Base-by-base conservation (phyloP, 2,113 vertebrate species). In the Cephalopholis sonnerati region DNA sequence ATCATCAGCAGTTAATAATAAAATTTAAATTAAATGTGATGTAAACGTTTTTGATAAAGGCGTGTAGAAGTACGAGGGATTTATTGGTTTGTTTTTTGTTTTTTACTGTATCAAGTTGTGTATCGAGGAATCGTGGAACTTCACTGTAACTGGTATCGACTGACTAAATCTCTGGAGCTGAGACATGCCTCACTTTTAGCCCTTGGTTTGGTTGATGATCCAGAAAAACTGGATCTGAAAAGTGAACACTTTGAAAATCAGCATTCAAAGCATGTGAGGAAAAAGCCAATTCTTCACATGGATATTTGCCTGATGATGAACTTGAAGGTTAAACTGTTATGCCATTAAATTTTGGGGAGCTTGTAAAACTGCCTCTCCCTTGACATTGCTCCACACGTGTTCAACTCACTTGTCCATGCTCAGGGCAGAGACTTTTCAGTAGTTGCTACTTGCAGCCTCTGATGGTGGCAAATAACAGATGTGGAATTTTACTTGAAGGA, bases 401-500 rank as follows among this genome's bases (percentile, higher is more conserved):
- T 41, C 15, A n/a, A 24, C 0, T 36, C 11, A 44, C 41, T 36
- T 12, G 9, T 44, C 10, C 11, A 44, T 2, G 41, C 11, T 44
- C 41, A 44, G 41, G 10, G 41, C 41, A 8, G 8, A 41, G 58
- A 46, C 48, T 36, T 64, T 24, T 48, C 32, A 51, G 54, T 22
- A 16, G 64, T 41, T 36, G 46, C 50, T n/a, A 25, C 22, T 25
- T 6, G n/a, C 22, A 64, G 66, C 72, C 20, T 65, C n/a, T n/a
- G n/a, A 70, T 22, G 50, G 22, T 57, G 27, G 16, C 18, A 70
- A 36, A 71, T n/a, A 58, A 51, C 51, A 72, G 41, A 57, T 44
- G 67, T 58, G 29, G 67, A 59, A 58, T 71, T 41, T 50, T 48
- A 13, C 58, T 15, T 51, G 59, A 64, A 64, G 18, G 58, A 27